Percentiles rank a stretch among this genome's conserved stretches.
Evolutionary conservation across 2,113 vertebrate genomes (phyloP).

Genomic region (Plecotus auritus): DNA sequence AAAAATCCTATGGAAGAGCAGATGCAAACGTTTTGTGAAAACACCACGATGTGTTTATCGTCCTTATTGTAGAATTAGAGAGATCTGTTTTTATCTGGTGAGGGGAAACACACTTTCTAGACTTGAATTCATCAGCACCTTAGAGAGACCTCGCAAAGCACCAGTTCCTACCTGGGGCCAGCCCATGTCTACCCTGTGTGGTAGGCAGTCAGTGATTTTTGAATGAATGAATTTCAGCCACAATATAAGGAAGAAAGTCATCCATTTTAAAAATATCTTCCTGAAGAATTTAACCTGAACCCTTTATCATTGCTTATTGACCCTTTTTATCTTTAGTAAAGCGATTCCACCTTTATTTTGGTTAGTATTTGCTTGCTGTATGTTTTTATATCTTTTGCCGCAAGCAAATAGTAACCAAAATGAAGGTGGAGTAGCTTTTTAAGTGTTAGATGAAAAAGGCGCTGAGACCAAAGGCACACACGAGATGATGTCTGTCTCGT

Average conservation of each 20-base stretch:
- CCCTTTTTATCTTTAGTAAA: background rate
- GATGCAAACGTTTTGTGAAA: background rate
- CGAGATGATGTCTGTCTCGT: background rate
- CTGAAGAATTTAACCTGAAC: background rate
- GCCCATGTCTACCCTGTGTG: background rate
- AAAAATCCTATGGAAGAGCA: background rate
- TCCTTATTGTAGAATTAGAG: background rate
- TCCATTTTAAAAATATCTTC: background rate
- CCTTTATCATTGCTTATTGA: background rate
- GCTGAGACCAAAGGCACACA: background rate
- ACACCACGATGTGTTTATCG: background rate
- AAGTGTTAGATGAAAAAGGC: no score
- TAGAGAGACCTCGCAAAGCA: background rate
- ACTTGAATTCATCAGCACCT: background rate
- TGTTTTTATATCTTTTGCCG: background rate
- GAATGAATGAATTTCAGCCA: background rate
- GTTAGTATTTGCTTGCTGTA: background rate
- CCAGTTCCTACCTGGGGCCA: background rate
- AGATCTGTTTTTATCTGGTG: background rate
- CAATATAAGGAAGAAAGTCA: background rate
- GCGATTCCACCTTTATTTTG: background rate
- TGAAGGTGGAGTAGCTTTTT: no score
- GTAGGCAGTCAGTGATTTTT: background rate
- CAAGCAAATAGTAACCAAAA: no score
- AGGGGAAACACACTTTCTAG: background rate